These are phyloP conservation scores for Apis cerana DNA, from an alignment of 1,140 invertebrate species.

Conservation along the genomic window DNA sequence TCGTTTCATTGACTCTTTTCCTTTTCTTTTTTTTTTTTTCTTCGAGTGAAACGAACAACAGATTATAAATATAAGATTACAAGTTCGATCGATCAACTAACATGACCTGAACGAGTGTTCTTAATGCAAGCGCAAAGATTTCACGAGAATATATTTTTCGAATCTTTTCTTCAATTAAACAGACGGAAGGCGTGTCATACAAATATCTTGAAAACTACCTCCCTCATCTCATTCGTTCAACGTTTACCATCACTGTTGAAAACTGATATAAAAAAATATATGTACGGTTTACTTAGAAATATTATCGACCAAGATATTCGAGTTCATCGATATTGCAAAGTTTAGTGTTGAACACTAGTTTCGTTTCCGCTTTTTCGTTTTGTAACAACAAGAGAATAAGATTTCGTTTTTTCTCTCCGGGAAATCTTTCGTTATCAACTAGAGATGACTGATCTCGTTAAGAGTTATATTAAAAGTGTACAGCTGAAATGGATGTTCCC, in stretches of 20 bases:
- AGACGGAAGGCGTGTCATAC: conserved; percentile 15
- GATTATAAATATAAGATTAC: conserved; percentile 13
- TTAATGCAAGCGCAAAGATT: conserved; percentile 27
- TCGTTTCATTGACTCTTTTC: not conserved
- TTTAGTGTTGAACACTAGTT: not conserved
- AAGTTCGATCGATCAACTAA: conserved; percentile 11
- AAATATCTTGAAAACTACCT: conserved; percentile 1
- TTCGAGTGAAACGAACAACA: not conserved
- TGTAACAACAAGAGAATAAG: not conserved
- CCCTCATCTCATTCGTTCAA: not conserved
- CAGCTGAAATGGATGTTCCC: not conserved
- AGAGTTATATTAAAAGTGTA: conserved; percentile 4
- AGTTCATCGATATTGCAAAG: conserved; percentile 10
- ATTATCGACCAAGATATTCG: conserved; percentile 10
- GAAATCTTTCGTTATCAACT: conserved; percentile 2
- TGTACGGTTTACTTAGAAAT: conserved; percentile 1
- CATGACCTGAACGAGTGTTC: conserved; percentile 13
- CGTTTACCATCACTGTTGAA: not conserved
- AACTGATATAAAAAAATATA: conserved; percentile 11
- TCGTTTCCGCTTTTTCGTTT: not conserved
- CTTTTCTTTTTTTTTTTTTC: not conserved
- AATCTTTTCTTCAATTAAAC: conserved; percentile 1
- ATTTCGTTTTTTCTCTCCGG: not conserved
- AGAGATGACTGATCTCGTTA: conserved; percentile 16
- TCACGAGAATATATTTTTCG: conserved; percentile 4